Base-by-base conservation (phyloP, 2,113 vertebrate genomes). In the Pao palembangensis region DNA sequence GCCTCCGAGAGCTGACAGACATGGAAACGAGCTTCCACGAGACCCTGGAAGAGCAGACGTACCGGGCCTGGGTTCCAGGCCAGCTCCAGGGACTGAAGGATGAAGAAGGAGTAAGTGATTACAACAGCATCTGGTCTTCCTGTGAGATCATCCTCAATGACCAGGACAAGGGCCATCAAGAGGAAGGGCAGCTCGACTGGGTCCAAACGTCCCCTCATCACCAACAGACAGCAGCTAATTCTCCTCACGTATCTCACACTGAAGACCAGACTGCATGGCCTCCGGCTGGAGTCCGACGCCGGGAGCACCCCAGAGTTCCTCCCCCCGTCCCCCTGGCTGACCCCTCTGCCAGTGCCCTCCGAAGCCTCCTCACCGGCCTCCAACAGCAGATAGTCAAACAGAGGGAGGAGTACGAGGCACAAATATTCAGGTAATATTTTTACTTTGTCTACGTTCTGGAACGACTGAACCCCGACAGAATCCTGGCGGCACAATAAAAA, bases 371-470 rank as follows among this genome's bases (percentile, higher is more conserved):
- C 58, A 88, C 83, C 5, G 64, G 70, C 1, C 87, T 93, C 55
- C 87, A 85, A 73, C 80, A 85, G 76, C 90, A 92, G 71, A 90
- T 91, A 73, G 55, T 68, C 64, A 75, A 68, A 38, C 85, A 94
- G 79, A 91, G 90, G 71, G 89, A 85, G 0, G 89, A 93, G 57
- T 89, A 92, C 0, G 68, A 93, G 54, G 67, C 76, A 4, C 64
- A 83, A 43, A 90, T 91, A 25, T 71, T 78, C 84, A 92, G 91
- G 93, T 92, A 88, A 31, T 7, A 12, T 38, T 12, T 38, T 11
- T 8, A 38, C 8, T 38, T 38, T 8, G 8, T 31, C 28, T 31
- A 6, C 28, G 8, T 31, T 8, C 5, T 6, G 1, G 28, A 31
- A 23, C 21, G 28, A 31, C 5, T 8, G 2, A 12, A 38, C 34